Conservation (phyloP, 1,140 invertebrate genomes). For the Ceratosolen fusciceps region DNA sequence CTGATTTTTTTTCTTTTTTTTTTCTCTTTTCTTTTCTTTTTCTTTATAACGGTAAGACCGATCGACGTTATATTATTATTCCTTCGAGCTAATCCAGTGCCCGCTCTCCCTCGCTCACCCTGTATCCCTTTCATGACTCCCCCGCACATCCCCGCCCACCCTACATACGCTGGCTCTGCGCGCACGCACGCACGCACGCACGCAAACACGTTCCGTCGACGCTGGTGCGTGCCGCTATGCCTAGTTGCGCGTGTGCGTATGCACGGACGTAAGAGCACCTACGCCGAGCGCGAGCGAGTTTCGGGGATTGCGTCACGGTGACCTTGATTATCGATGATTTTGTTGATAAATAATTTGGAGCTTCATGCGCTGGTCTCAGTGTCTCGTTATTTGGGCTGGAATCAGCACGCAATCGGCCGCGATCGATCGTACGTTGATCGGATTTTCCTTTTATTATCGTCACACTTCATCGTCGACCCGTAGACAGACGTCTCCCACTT, state of each 20-base stretch:
- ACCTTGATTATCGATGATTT: conserved; percentile 56
- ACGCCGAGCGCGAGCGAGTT: background rate
- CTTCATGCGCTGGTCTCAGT: conserved; percentile 55
- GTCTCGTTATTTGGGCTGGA: conserved; percentile 52
- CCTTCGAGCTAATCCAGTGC: background rate
- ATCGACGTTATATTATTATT: background rate
- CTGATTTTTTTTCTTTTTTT: too few species aligned
- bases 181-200: too few species aligned
- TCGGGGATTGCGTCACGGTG: conserved; percentile 55
- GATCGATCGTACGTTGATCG: conserved; percentile 56
- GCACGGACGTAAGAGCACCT: background rate
- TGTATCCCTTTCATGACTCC: too few species aligned
- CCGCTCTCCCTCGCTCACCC: too few species aligned
- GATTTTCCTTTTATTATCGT: conserved; percentile 49
- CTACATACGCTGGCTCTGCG: too few species aligned
- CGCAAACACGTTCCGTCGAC: background rate
- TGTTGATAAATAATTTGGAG: conserved; percentile 62
- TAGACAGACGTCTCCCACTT: too few species aligned
- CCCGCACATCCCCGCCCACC: too few species aligned
- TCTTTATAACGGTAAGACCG: background rate
- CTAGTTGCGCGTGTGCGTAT: background rate
- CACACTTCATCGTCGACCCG: background rate
- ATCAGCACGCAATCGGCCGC: conserved; percentile 56
- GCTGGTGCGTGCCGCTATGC: background rate
- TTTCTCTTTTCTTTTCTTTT: too few species aligned